These are phyloP conservation scores for Ophiothrix spiculata DNA, from an alignment of 35 echinoderm and acorn worm genomes.

Conservation along the genomic window DNA sequence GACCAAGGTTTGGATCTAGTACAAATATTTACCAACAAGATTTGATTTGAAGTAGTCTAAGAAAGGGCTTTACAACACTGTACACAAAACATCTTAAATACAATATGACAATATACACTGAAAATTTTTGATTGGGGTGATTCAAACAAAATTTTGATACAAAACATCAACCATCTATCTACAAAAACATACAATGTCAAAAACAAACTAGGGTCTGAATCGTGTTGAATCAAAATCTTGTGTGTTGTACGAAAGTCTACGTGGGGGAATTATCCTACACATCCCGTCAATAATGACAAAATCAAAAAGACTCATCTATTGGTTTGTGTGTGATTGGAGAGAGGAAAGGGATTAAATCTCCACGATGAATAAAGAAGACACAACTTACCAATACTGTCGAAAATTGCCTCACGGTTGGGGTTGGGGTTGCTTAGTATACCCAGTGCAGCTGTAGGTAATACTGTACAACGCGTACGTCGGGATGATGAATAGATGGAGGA, in stretches of 20 bases:
- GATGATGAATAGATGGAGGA: neutral
- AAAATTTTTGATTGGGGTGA: too few species aligned
- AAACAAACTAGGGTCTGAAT: neutral
- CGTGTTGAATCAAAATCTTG: neutral
- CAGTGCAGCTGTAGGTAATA: neutral
- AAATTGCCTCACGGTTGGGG: neutral
- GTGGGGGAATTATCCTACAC: neutral
- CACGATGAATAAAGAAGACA: neutral
- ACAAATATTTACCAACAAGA: neutral
- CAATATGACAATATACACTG: too few species aligned
- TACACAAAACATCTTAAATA: too few species aligned
- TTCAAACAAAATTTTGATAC: neutral
- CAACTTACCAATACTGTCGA: neutral
- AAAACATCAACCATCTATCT: neutral
- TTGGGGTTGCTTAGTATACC: conserved; percentile 3
- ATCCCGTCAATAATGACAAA: neutral
- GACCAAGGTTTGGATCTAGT: neutral
- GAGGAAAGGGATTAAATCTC: neutral
- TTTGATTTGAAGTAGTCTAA: neutral
- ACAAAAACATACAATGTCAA: neutral
- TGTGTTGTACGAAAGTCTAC: conserved; percentile 2
- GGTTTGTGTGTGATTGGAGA: too few species aligned
- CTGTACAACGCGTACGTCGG: conserved; percentile 2
- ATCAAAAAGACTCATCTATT: neutral
- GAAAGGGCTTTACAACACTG: too few species aligned